Evolutionary conservation across 2,797 vertebrate species (phyloP).

Genomic region (Gallinago solitaria): DNA sequence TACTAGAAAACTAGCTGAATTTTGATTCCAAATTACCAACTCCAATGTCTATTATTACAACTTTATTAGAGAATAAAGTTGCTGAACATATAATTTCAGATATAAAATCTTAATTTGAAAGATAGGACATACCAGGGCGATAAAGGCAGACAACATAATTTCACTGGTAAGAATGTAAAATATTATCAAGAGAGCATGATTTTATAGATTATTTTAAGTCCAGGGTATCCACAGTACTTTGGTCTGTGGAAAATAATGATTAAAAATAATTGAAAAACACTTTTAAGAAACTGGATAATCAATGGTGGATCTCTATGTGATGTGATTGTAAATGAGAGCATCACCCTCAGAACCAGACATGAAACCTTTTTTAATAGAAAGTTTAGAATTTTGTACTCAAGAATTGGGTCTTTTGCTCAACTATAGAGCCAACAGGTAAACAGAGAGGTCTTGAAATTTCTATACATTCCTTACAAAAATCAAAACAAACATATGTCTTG

Average conservation of each 20-base stretch:
- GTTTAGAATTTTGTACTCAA: not conserved
- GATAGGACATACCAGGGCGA: rapidly evolving
- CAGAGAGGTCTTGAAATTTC: not conserved
- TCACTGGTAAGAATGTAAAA: not conserved
- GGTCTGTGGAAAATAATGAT: not conserved
- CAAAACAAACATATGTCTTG: not conserved
- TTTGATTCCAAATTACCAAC: not conserved
- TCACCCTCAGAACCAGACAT: not conserved
- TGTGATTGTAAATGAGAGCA: not conserved
- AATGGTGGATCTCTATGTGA: rapidly evolving
- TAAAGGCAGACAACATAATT: not conserved
- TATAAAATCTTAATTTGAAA: not conserved
- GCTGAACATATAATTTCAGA: not conserved
- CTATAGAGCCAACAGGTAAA: not conserved
- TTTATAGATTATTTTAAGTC: not conserved
- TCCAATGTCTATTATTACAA: not conserved
- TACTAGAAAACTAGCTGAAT: not conserved
- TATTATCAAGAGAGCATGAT: not conserved
- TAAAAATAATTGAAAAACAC: not conserved
- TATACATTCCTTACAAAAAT: not conserved
- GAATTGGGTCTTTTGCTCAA: not conserved
- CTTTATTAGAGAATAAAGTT: not conserved
- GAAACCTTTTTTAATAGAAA: not conserved
- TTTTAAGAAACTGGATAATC: not conserved
- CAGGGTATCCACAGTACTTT: not conserved